These are phyloP conservation scores for Hemiprocne comata DNA, from an alignment of 2,113 vertebrate genomes.

Conservation along the genomic window DNA sequence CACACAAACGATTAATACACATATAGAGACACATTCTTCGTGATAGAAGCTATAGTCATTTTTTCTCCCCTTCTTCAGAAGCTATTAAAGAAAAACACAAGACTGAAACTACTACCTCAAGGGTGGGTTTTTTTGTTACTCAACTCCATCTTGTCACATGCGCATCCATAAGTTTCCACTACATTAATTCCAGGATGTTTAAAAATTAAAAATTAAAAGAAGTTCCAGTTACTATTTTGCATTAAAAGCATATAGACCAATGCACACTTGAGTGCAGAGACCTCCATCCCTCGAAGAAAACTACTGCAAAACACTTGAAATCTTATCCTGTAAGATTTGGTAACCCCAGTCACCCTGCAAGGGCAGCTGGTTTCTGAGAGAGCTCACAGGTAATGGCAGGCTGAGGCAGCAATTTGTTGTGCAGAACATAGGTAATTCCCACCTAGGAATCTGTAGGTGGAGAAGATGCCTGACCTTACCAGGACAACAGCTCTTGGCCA, in stretches of 20 bases:
- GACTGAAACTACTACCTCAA: background rate
- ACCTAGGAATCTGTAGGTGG: too few species aligned
- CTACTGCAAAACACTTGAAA: background rate
- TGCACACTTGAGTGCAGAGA: background rate
- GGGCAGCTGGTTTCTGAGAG: background rate
- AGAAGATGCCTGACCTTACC: background rate
- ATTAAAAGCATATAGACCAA: rapidly evolving
- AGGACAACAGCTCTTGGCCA: background rate
- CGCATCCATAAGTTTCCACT: background rate
- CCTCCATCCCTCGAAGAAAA: background rate
- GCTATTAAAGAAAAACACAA: background rate
- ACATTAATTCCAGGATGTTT: background rate
- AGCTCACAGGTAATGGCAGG: background rate
- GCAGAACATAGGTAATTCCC: background rate
- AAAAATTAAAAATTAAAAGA: background rate
- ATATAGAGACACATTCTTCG: background rate
- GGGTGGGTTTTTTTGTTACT: background rate
- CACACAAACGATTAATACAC: background rate
- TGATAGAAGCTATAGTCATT: background rate
- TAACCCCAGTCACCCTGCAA: background rate
- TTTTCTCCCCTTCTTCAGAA: background rate
- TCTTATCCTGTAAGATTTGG: background rate
- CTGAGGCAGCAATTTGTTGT: background rate
- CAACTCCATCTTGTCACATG: rapidly evolving
- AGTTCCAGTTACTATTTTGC: background rate